Conservation (phyloP, 1,140 invertebrate genomes). For the Drosophila parvula region DNA sequence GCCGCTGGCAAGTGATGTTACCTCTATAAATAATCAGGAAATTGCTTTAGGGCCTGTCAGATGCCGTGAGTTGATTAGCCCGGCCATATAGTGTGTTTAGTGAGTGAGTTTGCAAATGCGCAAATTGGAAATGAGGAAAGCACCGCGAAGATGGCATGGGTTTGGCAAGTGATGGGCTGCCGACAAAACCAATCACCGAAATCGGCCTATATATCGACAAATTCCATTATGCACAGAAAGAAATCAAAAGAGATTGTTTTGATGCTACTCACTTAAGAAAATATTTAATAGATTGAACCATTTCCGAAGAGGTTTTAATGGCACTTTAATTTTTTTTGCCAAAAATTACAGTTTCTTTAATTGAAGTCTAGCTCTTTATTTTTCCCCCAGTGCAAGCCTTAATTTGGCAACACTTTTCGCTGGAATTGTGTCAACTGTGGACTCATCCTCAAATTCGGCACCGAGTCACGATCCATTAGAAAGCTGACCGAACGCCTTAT, state of each 20-base stretch:
- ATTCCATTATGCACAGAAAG: conserved; percentile 3
- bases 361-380: too few species aligned
- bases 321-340: not conserved
- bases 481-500: conserved; percentile 56
- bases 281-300: not conserved
- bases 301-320: not conserved
- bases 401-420: conserved; percentile 33
- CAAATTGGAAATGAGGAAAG: conserved; percentile 42
- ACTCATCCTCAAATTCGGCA: conserved; percentile 59
- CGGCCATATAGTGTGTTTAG: conserved; percentile 61
- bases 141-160: conserved; percentile 19
- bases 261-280: too few species aligned
- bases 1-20: conserved; percentile 72
- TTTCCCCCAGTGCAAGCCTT: conserved; percentile 5
- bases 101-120: conserved; percentile 53
- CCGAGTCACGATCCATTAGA: conserved; percentile 72
- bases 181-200: conserved; percentile 13
- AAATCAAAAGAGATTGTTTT: not conserved
- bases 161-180: conserved; percentile 27
- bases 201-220: conserved; percentile 15
- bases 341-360: not conserved
- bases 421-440: conserved; percentile 62
- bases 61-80: conserved; percentile 71
- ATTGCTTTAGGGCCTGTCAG: conserved; percentile 73
- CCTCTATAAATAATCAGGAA: conserved; percentile 68